Percentiles rank a stretch among this genome's conserved stretches.
Evolutionary conservation across 1,140 invertebrate genomes (phyloP).

Genomic region (Forficula auricularia): DNA sequence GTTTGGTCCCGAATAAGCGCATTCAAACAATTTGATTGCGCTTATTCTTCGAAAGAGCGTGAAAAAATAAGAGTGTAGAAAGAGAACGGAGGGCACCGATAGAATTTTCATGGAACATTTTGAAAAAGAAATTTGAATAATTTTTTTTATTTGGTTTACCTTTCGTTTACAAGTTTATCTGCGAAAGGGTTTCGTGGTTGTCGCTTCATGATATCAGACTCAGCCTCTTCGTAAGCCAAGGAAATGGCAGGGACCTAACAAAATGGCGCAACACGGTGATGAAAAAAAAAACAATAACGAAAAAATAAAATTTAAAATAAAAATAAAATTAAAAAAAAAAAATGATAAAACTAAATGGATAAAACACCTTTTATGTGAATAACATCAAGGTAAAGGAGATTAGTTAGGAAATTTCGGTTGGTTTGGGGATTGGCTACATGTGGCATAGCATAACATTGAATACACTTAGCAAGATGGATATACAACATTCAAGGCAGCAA

Average conservation of each 20-base stretch:
- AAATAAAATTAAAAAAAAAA: constrained; percentile 8
- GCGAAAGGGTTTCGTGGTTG: constrained; percentile 82
- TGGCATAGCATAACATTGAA: no score
- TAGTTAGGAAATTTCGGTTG: not conserved
- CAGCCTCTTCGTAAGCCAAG: constrained; percentile 92
- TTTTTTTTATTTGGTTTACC: constrained; percentile 42
- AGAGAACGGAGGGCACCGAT: not conserved
- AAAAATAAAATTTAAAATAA: constrained; percentile 13
- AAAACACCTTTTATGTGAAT: constrained; percentile 5
- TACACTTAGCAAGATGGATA: not conserved
- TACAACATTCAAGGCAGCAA: constrained; percentile 10
- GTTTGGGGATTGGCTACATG: not conserved
- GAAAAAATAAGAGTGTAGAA: not conserved
- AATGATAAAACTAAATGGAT: constrained; percentile 2
- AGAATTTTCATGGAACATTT: not conserved
- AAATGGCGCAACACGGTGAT: constrained; percentile 16
- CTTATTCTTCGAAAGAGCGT: not conserved
- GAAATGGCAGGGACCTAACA: constrained; percentile 90
- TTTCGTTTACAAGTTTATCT: constrained; percentile 98
- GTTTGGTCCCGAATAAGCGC: not conserved
- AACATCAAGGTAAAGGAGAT: not conserved
- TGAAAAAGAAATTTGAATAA: not conserved
- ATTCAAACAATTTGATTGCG: not conserved
- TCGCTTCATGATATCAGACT: constrained; percentile 99
- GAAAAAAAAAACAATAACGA: constrained; percentile 11